phyloP scores from a whole-genome alignment of 2,797 vertebrate genomes.

The Helostoma temminkii region DNA sequence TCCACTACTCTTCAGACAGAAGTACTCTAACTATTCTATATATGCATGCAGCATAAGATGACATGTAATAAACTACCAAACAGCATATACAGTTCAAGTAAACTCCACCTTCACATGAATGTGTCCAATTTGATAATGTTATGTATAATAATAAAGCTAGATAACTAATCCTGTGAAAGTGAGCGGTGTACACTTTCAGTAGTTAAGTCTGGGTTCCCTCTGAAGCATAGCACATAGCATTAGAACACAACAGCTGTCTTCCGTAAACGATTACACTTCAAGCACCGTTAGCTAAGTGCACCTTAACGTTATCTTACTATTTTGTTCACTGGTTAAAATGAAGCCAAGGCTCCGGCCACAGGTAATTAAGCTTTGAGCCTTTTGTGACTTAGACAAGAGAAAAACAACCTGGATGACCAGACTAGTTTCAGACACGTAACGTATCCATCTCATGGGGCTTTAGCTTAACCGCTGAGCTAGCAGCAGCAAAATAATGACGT shows the following conservation, averaged over 20 bases:
- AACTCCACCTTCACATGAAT: too few relatives aligned
- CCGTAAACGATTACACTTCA: too few relatives aligned
- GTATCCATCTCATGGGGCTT: constrained; percentile 13
- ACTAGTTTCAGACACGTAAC: constrained; percentile 45
- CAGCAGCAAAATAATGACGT: constrained; percentile 27
- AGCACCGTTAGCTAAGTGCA: too few relatives aligned
- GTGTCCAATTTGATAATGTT: too few relatives aligned
- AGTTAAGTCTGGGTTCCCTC: not conserved
- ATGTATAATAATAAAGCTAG: too few relatives aligned
- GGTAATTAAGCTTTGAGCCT: not conserved
- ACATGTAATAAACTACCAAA: too few relatives aligned
- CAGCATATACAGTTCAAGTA: too few relatives aligned
- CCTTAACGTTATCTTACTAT: fast-evolving
- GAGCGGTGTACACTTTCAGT: too few relatives aligned
- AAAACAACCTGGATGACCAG: not conserved
- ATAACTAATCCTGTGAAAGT: too few relatives aligned
- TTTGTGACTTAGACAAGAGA: not conserved
- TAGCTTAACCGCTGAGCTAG: constrained; percentile 50
- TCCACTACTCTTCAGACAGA: too few relatives aligned
- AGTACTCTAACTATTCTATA: too few relatives aligned
- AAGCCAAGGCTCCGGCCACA: not conserved
- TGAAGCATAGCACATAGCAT: not conserved
- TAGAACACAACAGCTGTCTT: not conserved
- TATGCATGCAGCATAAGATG: too few relatives aligned
- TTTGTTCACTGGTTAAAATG: not conserved